A percentile compares a stretch with the other conserved stretches of the same genome.
Conservation (phyloP, 2,113 vertebrate species). For the Percina caprodes region DNA sequence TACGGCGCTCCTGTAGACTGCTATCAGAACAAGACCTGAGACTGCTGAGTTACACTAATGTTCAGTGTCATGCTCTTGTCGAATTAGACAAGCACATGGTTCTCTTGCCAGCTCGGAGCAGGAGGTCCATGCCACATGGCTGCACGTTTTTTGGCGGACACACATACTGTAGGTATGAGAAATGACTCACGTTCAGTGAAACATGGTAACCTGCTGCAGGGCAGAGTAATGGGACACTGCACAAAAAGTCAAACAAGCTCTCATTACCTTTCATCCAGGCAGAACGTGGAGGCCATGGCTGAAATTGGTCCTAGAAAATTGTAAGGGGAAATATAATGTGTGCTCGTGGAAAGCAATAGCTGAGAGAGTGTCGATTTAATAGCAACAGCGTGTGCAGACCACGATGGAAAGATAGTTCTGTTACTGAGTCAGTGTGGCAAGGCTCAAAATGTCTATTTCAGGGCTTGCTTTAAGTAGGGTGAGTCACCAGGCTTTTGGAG, state of each 20-base stretch:
- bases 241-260: constrained; percentile 76
- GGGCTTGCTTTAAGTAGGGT: constrained; percentile 79
- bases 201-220: constrained; percentile 61
- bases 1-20: constrained; percentile 2
- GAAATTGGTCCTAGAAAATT: constrained; percentile 73
- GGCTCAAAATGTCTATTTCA: constrained; percentile 83
- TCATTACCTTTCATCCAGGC: constrained; percentile 72
- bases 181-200: constrained; percentile 61
- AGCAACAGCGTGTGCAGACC: constrained; percentile 60
- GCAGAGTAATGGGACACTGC: constrained; percentile 61
- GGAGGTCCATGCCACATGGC: constrained; percentile 69
- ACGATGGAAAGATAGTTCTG: constrained; percentile 74
- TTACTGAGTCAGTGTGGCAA: constrained; percentile 77
- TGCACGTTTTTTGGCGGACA: constrained; percentile 22
- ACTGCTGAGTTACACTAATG: constrained; percentile 61
- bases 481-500: constrained; percentile 79
- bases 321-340: constrained; percentile 56
- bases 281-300: constrained; percentile 62
- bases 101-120: constrained; percentile 47
- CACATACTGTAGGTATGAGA: constrained; percentile 51
- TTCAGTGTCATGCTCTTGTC: constrained; percentile 57
- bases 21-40: constrained; percentile 22
- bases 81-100: constrained; percentile 50
- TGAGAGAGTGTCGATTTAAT: constrained; percentile 71
- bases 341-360: constrained; percentile 59